phyloP scores from a whole-genome alignment of 2,113 vertebrate genomes.

The Ceratotherium simum region DNA sequence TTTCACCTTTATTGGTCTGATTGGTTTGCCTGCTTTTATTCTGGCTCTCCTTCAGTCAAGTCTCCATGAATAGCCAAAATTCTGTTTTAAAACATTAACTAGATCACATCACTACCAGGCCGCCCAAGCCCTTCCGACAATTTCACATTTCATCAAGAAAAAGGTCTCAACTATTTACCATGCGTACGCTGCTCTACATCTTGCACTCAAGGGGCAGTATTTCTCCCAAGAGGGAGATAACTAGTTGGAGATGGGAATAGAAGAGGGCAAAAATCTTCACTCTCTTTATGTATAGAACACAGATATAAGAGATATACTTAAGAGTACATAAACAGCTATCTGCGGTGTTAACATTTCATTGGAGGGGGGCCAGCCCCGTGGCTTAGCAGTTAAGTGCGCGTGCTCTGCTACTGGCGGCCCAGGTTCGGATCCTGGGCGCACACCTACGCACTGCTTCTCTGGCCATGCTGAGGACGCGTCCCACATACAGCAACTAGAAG shows the following conservation, averaged over 20 bases:
- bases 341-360: not conserved
- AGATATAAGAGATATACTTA: not conserved
- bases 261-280: not conserved
- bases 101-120: not conserved
- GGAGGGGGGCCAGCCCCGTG: too few species aligned
- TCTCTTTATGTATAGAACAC: not conserved
- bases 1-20: not conserved
- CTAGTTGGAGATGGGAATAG: not conserved
- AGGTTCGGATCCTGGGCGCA: too few species aligned
- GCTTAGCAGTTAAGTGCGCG: too few species aligned
- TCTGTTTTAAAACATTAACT: not conserved
- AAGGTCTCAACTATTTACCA: not conserved
- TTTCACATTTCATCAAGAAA: not conserved
- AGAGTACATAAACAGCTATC: not conserved
- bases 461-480: too few species aligned
- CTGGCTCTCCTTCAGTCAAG: not conserved
- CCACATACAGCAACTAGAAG: too few species aligned
- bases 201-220: not conserved
- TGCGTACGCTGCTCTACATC: not conserved
- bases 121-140: not conserved
- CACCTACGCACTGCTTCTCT: too few species aligned
- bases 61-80: not conserved
- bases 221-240: not conserved
- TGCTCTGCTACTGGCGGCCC: too few species aligned
- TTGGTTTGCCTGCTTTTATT: not conserved